phyloP scores from a whole-genome alignment of 1,140 invertebrate species.

The Drosophila bocki region DNA sequence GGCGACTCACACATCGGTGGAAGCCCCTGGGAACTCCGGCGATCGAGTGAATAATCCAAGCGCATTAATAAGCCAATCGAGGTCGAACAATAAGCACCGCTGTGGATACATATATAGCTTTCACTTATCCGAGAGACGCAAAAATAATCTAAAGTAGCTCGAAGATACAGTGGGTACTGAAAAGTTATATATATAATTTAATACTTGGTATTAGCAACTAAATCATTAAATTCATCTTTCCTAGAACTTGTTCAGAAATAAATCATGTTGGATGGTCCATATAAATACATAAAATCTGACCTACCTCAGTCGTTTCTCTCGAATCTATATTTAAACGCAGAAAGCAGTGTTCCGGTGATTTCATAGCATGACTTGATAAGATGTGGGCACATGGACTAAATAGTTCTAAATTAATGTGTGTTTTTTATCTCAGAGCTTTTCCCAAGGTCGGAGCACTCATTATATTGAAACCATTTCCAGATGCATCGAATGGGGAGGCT shows the following conservation, averaged over 20 bases:
- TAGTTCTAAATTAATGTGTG: constrained; percentile 4
- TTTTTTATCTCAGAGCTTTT: constrained; percentile 15
- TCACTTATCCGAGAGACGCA: constrained; percentile 2
- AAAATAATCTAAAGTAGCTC: neutral
- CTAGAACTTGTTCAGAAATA: neutral
- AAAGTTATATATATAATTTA: neutral
- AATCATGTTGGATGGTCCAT: neutral
- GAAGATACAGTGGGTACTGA: neutral
- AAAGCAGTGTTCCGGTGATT: constrained; percentile 33
- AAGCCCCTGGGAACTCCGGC: constrained; percentile 19
- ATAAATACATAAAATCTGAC: neutral
- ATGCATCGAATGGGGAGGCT: neutral
- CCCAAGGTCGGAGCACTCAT: constrained; percentile 9
- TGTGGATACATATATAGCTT: constrained; percentile 3
- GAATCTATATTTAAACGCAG: constrained; percentile 35
- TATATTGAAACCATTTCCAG: neutral
- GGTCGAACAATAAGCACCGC: constrained; percentile 22
- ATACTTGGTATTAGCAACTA: neutral
- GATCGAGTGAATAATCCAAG: constrained; percentile 30
- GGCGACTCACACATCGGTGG: constrained; percentile 21
- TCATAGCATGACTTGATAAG: constrained; percentile 32
- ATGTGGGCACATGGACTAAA: constrained; percentile 14
- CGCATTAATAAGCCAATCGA: constrained; percentile 24
- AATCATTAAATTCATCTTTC: neutral
- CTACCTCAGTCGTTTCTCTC: neutral